Conservation (phyloP, 1,140 invertebrate genomes). For the Drosophila baimaii region DNA sequence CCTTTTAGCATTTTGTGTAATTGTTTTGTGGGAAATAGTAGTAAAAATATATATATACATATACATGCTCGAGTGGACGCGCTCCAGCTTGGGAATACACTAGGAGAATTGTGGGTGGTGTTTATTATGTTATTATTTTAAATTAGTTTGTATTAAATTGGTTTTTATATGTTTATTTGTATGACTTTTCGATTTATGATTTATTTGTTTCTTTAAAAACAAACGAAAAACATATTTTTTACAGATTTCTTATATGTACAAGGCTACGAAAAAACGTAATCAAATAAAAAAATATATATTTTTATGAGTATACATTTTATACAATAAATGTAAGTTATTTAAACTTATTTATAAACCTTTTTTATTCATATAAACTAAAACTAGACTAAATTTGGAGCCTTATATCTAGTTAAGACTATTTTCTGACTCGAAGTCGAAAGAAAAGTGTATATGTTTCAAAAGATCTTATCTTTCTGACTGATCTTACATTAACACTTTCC, state of each 20-base stretch:
- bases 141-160: too few species aligned
- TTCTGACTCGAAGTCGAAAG: too few species aligned
- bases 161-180: not conserved
- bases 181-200: not conserved
- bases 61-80: slow-evolving; percentile 19
- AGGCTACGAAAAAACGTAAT: too few species aligned
- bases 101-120: not conserved
- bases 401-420: too few species aligned
- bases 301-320: not conserved
- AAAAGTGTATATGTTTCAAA: too few species aligned
- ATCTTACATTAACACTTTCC: not conserved
- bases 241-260: not conserved
- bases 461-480: too few species aligned
- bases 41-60: slow-evolving; percentile 43
- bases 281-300: not conserved
- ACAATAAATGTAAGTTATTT: too few species aligned
- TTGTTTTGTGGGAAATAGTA: slow-evolving; percentile 78
- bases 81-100: slow-evolving; percentile 37
- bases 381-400: too few species aligned
- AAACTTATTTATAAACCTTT: too few species aligned
- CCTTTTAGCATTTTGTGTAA: slow-evolving; percentile 79
- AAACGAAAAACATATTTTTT: not conserved
- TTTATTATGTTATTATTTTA: not conserved
- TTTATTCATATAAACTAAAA: too few species aligned
- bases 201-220: not conserved